Percentiles rank a stretch among this genome's conserved stretches.
Evolutionary conservation across 2,797 vertebrate genomes (phyloP).

Genomic region (Botia almorhae): DNA sequence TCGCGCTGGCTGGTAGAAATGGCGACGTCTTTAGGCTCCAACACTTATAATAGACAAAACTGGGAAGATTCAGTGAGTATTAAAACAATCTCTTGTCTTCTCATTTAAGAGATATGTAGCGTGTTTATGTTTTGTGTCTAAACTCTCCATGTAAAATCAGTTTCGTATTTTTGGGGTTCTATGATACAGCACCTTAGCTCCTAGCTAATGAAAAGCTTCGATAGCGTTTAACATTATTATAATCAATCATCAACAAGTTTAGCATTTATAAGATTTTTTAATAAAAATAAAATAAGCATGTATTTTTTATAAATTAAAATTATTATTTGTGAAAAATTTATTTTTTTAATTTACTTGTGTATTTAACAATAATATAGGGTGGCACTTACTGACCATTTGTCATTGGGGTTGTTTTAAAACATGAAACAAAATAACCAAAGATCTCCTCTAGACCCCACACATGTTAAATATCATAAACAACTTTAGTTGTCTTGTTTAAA

Average conservation of each 20-base stretch:
- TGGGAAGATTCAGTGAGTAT: conserved; percentile 95
- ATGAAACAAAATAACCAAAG: no score
- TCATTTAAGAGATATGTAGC: neutral
- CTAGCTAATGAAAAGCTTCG: conserved; percentile 1
- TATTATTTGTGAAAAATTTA: no score
- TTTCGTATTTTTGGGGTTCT: neutral
- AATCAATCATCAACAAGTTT: no score
- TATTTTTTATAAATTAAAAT: no score
- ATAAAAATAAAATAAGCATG: no score
- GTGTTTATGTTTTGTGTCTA: neutral
- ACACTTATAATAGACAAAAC: conserved; percentile 98
- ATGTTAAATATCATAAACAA: no score
- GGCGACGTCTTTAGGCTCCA: conserved; percentile 96
- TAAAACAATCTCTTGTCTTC: neutral
- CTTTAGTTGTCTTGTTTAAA: neutral
- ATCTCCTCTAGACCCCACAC: no score
- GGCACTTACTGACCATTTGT: no score
- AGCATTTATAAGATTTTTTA: no score
- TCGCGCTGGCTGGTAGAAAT: conserved; percentile 75
- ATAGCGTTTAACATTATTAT: neutral
- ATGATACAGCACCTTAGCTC: neutral
- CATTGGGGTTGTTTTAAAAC: no score
- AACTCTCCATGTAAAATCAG: neutral
- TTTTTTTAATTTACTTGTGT: no score
- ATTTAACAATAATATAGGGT: no score